Percentiles rank a stretch among this genome's conserved stretches.
Conservation (phyloP, 1,140 invertebrate species). For the Vollenhovia emeryi region DNA sequence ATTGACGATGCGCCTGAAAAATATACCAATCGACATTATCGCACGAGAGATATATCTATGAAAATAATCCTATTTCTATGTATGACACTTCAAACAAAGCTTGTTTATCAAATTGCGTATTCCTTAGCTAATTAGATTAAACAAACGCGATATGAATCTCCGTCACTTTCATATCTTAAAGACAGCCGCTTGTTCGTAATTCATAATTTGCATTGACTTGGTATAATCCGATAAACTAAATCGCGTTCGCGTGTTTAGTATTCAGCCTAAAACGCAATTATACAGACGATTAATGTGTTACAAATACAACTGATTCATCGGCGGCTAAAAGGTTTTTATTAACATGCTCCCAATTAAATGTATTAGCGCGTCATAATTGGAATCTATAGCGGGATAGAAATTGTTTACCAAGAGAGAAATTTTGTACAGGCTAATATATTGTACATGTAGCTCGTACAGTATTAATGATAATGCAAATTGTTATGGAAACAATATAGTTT, state of each 20-base stretch:
- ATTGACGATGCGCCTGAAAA: not conserved
- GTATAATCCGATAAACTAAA: not conserved
- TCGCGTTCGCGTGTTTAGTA: not conserved
- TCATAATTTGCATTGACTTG: not conserved
- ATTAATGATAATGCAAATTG: too few species aligned
- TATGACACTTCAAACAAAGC: not conserved
- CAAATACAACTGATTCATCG: not conserved
- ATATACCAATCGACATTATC: not conserved
- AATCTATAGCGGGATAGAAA: not conserved
- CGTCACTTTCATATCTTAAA: not conserved
- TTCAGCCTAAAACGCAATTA: not conserved
- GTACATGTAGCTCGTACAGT: too few species aligned
- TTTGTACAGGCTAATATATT: not conserved
- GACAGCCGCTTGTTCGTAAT: not conserved
- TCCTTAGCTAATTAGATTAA: not conserved
- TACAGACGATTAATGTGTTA: not conserved
- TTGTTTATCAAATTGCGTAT: not conserved
- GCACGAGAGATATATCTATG: not conserved
- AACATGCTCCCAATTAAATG: not conserved
- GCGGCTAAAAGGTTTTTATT: not conserved
- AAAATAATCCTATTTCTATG: not conserved
- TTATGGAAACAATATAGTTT: too few species aligned
- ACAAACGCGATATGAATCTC: not conserved
- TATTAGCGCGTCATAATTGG: not conserved
- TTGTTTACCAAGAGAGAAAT: not conserved